A percentile compares a stretch with the other conserved stretches of the same genome.
phyloP scores from a whole-genome alignment of 1,140 invertebrate species.

The Heliconius melpomene region DNA sequence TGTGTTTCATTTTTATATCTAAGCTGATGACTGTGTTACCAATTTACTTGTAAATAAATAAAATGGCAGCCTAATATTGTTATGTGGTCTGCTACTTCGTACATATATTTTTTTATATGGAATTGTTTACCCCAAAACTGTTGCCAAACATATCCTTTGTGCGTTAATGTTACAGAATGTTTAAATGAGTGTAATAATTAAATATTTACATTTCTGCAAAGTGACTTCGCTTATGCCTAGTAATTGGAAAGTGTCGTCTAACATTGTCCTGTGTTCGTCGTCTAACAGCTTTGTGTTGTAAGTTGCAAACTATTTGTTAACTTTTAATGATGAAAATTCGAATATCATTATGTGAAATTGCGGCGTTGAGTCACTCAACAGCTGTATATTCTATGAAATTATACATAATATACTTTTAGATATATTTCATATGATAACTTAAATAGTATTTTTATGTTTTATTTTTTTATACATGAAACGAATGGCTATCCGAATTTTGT shows the following conservation, averaged over 20 bases:
- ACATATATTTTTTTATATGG: background rate
- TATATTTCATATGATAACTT: too few relatives aligned
- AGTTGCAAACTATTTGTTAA: conserved; percentile 23
- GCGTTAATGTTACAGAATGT: too few relatives aligned
- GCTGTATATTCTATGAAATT: too few relatives aligned
- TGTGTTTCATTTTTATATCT: background rate
- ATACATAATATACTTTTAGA: too few relatives aligned
- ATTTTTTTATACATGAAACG: background rate
- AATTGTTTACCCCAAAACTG: conserved; percentile 9
- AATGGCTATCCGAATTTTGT: conserved; percentile 1
- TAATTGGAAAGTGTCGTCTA: conserved; percentile 15
- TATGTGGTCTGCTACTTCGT: background rate
- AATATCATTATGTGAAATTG: background rate
- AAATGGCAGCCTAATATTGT: background rate
- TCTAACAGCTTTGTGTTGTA: conserved; percentile 35
- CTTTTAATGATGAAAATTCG: conserved; percentile 15
- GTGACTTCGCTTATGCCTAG: conserved; percentile 23
- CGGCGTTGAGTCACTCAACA: too few relatives aligned
- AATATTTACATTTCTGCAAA: conserved; percentile 6
- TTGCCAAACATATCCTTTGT: conserved; percentile 11
- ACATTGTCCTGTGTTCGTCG: conserved; percentile 25
- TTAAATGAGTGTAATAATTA: background rate
- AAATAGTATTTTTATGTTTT: background rate
- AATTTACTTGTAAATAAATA: conserved; percentile 9
- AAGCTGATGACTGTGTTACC: background rate